Conservation (phyloP, 2,113 vertebrate genomes). For the Probosciger aterrimus region DNA sequence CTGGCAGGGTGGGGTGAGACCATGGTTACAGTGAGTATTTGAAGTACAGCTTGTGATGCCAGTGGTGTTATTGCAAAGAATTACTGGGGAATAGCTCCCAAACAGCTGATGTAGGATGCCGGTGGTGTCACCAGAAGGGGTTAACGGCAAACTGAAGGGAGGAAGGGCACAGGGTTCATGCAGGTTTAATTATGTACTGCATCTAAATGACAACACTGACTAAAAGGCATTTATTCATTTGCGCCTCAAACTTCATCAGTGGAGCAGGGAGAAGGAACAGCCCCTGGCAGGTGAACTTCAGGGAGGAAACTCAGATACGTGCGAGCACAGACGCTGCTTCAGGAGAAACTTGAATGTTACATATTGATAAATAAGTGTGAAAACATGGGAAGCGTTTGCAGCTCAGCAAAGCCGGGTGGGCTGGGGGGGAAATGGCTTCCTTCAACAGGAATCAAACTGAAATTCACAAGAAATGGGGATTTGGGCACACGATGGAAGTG, state of each 20-base stretch:
- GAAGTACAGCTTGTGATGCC: background rate
- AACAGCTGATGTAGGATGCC: background rate
- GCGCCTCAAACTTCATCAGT: background rate
- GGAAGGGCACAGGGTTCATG: accelerated
- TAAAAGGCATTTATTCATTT: background rate
- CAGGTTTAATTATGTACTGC: background rate
- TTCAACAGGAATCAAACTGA: constrained; percentile 27
- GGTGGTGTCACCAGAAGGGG: background rate
- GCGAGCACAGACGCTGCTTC: background rate
- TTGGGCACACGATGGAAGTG: background rate
- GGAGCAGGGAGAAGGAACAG: background rate
- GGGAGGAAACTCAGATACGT: background rate
- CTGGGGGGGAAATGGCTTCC: background rate
- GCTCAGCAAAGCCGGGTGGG: background rate
- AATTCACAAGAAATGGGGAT: background rate
- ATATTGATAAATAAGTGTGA: background rate
- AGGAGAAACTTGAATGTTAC: background rate
- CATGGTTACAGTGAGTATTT: accelerated
- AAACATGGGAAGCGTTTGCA: constrained; percentile 27
- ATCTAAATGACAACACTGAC: background rate
- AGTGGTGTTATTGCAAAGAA: background rate
- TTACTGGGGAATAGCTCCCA: no score
- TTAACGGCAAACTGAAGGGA: background rate
- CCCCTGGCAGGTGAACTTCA: background rate
- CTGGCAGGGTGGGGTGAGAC: background rate